Evolutionary conservation across 1,140 invertebrate genomes (phyloP).

Genomic region (Periplaneta americana): DNA sequence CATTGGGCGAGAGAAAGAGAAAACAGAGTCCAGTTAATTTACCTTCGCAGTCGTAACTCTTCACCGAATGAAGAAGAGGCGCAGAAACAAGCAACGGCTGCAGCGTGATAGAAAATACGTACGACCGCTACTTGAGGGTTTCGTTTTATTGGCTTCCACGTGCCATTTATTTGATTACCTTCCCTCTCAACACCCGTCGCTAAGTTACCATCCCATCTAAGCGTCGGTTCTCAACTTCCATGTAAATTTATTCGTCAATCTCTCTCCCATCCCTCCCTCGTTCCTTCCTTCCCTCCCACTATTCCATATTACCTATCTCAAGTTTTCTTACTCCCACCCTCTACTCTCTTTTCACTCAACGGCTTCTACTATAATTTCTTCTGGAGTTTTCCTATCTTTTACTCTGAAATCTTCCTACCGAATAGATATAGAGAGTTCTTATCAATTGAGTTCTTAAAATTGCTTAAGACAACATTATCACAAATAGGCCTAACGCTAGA

Average conservation of each 20-base stretch:
- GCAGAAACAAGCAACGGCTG: not conserved
- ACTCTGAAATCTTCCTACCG: no score
- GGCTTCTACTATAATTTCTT: not conserved
- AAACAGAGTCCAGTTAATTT: not conserved
- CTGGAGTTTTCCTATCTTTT: not conserved
- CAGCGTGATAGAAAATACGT: not conserved
- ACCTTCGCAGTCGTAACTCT: not conserved
- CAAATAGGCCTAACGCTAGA: no score
- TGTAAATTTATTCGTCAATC: not conserved
- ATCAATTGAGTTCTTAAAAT: no score
- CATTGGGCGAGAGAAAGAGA: no score
- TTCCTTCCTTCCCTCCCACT: not conserved
- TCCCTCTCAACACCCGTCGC: not conserved
- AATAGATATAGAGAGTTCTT: no score
- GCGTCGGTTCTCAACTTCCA: not conserved
- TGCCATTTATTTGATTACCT: not conserved
- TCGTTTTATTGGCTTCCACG: not conserved
- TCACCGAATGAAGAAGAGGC: not conserved
- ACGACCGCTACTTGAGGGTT: not conserved
- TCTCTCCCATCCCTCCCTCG: no score
- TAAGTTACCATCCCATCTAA: not conserved
- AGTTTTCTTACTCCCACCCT: not conserved
- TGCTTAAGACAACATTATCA: no score
- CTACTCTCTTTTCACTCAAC: not conserved
- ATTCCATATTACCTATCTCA: not conserved